Percentiles rank a stretch among this genome's conserved stretches.
Evolutionary conservation across 2,113 vertebrate genomes (phyloP).

Genomic region (Albula goreensis): DNA sequence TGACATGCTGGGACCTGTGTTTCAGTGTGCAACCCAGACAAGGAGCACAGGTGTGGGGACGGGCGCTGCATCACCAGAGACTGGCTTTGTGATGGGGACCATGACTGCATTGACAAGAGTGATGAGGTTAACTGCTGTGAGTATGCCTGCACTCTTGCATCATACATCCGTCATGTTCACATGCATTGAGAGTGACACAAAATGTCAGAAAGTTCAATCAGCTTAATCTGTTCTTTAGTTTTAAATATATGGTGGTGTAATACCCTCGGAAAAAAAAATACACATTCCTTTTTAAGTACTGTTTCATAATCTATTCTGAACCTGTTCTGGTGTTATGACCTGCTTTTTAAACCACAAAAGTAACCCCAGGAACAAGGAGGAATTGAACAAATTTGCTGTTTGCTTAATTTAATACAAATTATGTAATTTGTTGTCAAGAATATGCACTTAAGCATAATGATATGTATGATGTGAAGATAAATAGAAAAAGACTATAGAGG

Average conservation of each 20-base stretch:
- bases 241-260: neutral
- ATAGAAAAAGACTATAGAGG: neutral
- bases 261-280: neutral
- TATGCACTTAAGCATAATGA: too few relatives aligned
- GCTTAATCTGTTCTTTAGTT: neutral
- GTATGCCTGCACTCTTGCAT: conserved; percentile 43
- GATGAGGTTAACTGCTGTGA: conserved; percentile 96
- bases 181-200: too few relatives aligned
- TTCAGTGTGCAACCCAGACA: conserved; percentile 75
- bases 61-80: conserved; percentile 82
- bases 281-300: neutral
- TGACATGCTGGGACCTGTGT: neutral
- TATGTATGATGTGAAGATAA: too few relatives aligned
- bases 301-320: neutral
- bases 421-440: too few relatives aligned
- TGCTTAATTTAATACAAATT: too few relatives aligned
- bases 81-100: conserved; percentile 95
- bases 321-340: neutral
- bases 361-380: too few relatives aligned
- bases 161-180: too few relatives aligned
- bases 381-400: neutral
- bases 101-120: conserved; percentile 90
- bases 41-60: conserved; percentile 83
- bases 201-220: neutral
- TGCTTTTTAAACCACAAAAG: neutral